Conservation (phyloP, 2,888 invertebrate genomes). For the Trissolcus brochymenae region DNA sequence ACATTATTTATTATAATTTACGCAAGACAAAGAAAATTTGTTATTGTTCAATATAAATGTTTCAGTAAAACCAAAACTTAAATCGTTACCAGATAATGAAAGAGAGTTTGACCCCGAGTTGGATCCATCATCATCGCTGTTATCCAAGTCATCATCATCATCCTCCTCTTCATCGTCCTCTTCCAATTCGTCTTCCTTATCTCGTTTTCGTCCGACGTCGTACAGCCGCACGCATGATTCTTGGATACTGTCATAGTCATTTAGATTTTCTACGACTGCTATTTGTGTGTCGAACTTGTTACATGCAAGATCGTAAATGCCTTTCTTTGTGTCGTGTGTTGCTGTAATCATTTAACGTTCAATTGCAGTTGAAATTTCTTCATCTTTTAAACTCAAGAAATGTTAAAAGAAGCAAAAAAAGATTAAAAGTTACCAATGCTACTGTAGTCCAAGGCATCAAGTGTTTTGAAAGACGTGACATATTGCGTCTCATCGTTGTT, state of each 20-base stretch:
- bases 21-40: neutral
- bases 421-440: slow-evolving; percentile 83
- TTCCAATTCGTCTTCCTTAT: slow-evolving; percentile 91
- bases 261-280: slow-evolving; percentile 93
- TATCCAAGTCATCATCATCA: slow-evolving; percentile 80
- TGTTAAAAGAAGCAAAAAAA: slow-evolving; percentile 4
- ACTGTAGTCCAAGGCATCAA: slow-evolving; percentile 95
- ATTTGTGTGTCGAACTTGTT: slow-evolving; percentile 91
- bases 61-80: neutral
- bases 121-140: slow-evolving; percentile 78
- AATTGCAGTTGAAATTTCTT: too few species aligned
- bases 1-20: slow-evolving; percentile 10
- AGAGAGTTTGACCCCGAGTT: slow-evolving; percentile 71
- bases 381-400: slow-evolving; percentile 2
- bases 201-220: slow-evolving; percentile 91
- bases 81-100: too few species aligned
- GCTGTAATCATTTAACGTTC: slow-evolving; percentile 78
- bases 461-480: slow-evolving; percentile 95
- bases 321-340: slow-evolving; percentile 94
- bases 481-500: slow-evolving; percentile 85
- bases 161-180: slow-evolving; percentile 81
- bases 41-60: neutral
- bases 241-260: slow-evolving; percentile 88
- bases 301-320: slow-evolving; percentile 90
- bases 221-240: slow-evolving; percentile 94